phyloP scores from a whole-genome alignment of 2,888 invertebrate genomes.

The Drosophila parthenogenetica region DNA sequence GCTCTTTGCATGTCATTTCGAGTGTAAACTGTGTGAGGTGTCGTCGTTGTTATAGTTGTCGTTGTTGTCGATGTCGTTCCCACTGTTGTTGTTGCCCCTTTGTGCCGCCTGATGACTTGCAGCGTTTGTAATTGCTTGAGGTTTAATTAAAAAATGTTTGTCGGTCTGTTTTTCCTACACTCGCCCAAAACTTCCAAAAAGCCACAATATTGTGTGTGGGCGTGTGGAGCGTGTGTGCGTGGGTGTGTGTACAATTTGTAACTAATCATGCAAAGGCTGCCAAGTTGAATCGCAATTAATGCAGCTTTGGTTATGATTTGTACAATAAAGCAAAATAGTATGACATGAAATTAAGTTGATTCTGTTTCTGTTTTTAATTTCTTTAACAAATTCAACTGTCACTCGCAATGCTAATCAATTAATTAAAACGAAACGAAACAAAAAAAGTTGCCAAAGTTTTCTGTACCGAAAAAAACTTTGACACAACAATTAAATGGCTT shows the following conservation, averaged over 20 bases:
- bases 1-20: constrained; percentile 70
- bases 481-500: constrained; percentile 53
- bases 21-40: constrained; percentile 75
- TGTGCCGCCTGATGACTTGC: constrained; percentile 65
- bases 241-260: constrained; percentile 22
- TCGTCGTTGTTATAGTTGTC: constrained; percentile 35
- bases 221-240: not conserved
- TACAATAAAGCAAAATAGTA: not conserved
- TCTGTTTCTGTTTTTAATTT: constrained; percentile 4
- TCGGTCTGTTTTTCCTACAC: constrained; percentile 42
- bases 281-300: constrained; percentile 29
- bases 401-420: constrained; percentile 61
- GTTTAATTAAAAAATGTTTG: constrained; percentile 78
- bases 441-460: constrained; percentile 25
- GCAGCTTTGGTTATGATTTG: constrained; percentile 19
- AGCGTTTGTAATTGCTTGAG: constrained; percentile 74
- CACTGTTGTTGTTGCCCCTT: constrained; percentile 42
- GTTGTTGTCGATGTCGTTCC: constrained; percentile 15
- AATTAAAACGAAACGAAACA: constrained; percentile 46
- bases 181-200: constrained; percentile 23
- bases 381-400: constrained; percentile 50
- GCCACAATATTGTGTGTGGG: constrained; percentile 27
- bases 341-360: not conserved
- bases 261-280: constrained; percentile 41
- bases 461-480: constrained; percentile 32